These are phyloP conservation scores for Anhinga rufa DNA, from an alignment of 2,113 vertebrate species.

Conservation along the genomic window DNA sequence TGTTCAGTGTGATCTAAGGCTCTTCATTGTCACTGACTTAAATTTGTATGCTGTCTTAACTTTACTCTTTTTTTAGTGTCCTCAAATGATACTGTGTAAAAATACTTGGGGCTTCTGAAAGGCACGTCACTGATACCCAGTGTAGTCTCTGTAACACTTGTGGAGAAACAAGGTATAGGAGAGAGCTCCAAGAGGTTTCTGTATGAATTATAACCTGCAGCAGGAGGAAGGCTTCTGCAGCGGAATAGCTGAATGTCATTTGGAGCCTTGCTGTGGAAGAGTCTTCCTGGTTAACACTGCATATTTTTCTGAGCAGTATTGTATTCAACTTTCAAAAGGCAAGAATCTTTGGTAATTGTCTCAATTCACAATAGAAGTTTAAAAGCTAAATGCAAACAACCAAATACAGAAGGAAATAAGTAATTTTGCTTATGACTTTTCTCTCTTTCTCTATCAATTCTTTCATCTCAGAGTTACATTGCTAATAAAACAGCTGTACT, in stretches of 20 bases:
- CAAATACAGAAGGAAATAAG: background rate
- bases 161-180: background rate
- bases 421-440: background rate
- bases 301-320: background rate
- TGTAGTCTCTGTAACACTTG: background rate
- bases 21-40: background rate
- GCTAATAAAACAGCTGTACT: background rate
- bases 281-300: background rate
- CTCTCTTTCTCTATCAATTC: background rate
- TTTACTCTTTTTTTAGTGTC: background rate
- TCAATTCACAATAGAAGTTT: background rate
- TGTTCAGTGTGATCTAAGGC: background rate
- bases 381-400: background rate
- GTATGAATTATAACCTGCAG: background rate
- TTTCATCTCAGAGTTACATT: background rate
- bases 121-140: background rate
- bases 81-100: background rate
- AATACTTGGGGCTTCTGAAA: background rate
- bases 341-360: background rate
- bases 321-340: background rate
- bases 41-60: background rate
- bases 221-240: background rate
- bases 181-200: background rate
- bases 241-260: background rate
- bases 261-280: background rate